A percentile compares a stretch with the other conserved stretches of the same genome.
Conservation (phyloP, 1,140 invertebrate genomes). For the Aphis craccivora region DNA sequence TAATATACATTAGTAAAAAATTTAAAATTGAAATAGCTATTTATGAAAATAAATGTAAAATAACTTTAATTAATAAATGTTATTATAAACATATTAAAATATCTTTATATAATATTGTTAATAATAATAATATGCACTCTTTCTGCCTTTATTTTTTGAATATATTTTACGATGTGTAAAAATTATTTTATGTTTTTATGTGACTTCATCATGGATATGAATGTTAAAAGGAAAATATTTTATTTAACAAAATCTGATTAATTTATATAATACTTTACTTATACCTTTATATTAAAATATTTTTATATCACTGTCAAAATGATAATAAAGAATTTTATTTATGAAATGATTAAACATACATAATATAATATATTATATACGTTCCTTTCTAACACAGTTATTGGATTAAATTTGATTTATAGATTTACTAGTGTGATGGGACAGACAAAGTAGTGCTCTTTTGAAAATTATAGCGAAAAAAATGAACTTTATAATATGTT, state of each 20-base stretch:
- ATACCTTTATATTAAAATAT: background rate
- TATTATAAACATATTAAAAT: background rate
- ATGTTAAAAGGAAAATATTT: background rate
- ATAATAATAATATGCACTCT: background rate
- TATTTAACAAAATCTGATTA: background rate
- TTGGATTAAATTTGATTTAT: slow-evolving; percentile 36
- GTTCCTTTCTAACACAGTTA: background rate
- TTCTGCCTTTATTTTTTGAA: background rate
- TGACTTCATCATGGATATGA: background rate
- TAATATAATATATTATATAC: background rate
- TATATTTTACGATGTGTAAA: background rate
- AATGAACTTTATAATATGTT: background rate
- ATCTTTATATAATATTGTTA: background rate
- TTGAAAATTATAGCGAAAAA: background rate
- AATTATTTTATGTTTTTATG: background rate
- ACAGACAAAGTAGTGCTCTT: background rate
- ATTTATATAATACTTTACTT: background rate
- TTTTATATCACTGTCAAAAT: slow-evolving; percentile 19
- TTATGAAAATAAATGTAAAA: no score
- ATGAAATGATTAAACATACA: background rate
- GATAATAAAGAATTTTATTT: background rate
- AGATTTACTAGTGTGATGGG: background rate
- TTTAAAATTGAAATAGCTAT: no score
- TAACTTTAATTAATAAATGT: background rate
- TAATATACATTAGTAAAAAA: background rate